phyloP scores from a whole-genome alignment of 2,797 vertebrate genomes.

The Sciurus vulgaris region DNA sequence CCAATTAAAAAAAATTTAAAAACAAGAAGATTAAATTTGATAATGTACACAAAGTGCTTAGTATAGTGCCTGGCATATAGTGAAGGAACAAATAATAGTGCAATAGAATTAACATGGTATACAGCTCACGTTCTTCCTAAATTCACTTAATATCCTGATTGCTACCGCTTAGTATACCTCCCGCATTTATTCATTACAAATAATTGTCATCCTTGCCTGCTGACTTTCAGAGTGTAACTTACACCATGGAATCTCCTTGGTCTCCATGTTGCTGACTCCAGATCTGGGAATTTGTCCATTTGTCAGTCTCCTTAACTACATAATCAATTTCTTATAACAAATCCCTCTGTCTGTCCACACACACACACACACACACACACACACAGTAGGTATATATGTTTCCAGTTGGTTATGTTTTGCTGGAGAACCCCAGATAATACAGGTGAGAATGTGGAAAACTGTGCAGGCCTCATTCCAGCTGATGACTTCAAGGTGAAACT shows the following conservation, averaged over 20 bases:
- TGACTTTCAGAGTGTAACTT: neutral
- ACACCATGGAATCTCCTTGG: neutral
- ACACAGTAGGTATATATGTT: neutral
- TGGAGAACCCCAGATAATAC: neutral
- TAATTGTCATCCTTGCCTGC: neutral
- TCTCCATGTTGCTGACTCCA: neutral
- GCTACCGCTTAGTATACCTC: neutral
- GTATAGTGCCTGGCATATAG: neutral
- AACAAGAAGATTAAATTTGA: neutral
- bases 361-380: neutral
- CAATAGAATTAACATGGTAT: neutral
- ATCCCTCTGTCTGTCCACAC: neutral
- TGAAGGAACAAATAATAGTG: neutral
- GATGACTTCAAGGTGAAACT: neutral
- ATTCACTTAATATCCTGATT: conserved; percentile 14
- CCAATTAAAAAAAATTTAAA: too few species aligned
- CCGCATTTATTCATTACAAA: conserved; percentile 43
- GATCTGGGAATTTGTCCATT: neutral
- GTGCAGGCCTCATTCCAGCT: neutral
- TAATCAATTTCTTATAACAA: neutral
- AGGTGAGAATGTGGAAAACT: neutral
- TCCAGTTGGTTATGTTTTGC: neutral
- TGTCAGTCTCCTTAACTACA: neutral
- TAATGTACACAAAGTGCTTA: neutral
- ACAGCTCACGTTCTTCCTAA: conserved; percentile 6